Base-by-base conservation (phyloP, 2,888 invertebrate species). In the Tigriopus californicus region DNA sequence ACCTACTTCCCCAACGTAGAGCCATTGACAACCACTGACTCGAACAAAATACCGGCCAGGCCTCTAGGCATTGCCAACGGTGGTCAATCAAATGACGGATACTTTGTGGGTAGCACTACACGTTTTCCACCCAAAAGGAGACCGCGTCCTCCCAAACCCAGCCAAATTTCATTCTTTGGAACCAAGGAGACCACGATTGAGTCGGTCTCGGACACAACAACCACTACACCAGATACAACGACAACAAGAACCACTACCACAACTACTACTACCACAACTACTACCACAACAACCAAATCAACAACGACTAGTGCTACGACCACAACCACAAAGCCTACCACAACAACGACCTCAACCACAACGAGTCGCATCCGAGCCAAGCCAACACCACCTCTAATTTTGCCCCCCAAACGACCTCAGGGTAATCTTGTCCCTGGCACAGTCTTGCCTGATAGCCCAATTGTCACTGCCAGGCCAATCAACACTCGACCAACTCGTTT, bases 401-500 rank as follows among this genome's bases (percentile, higher is more conserved):
- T 33, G 8, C 33, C 33, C 33, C 33, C 33, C 33, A 33, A 33
- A 33, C 33, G 33, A 33, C 33, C 33, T 33, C 4, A 5, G 33
- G 33, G 33, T 33, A 33, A 33, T 33, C 33, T 33, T 5, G 8
- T 33, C 33, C 33, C 33, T 62, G 22, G 60, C 63, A 20, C 22
- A 18, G 20, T 51, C 8, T 10, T 20, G 3, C 13, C 51, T 51
- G n/a, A 51, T 22, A 15, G 22, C 51, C n/a, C 51, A 51, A 51
- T 24, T 6, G 46, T 46, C 46, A 15, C 46, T 18, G 20, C 46
- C 15, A 3, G 15, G 6, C 46, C 46, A 18, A 18, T 46, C 6
- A 46, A 46, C 46, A 46, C 46, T 8, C 51, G 51, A 22, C 51
- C 51, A 74, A 0, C 80, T 80, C 66, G 84, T 83, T 49, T 58